Evolutionary conservation across 2,888 invertebrate species (phyloP), one percentile per base, ranked within the genome.

Genomic region (Eupelmus urozonus): DNA sequence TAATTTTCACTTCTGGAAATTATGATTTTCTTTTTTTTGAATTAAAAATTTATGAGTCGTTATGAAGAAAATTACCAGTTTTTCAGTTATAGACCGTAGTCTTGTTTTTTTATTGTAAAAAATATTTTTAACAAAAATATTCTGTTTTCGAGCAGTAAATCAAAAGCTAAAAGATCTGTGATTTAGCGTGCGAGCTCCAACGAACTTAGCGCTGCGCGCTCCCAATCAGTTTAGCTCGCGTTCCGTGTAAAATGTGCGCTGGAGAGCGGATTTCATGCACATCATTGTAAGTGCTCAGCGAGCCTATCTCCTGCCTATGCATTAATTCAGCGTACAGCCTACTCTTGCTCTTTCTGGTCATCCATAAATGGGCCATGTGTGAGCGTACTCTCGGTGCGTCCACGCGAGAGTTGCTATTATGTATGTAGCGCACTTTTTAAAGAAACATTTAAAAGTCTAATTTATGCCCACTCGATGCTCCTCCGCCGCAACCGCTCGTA

Each of bases 401-500:
- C 62, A 40, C 51, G 62, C 40, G 20, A 29, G 29, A 51, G 7
- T 27, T 49, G 65, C 49, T 25, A 18, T 13, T 65, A 49, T 51
- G 27, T 23, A 65, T 59, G 73, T 51, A 25, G 70, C 66, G 29
- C 57, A 57, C 16, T 76, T 67, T 67, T 63, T 55, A 53, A 59
- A 40, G 27, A 27, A 23, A 20, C 18, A 73, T 75, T 79, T 75
- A 79, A 79, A 79, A 81, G 69, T 77, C 81, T 73, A 81, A 74
- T 76, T 81, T 81, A 16, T 18, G 13, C 1, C 42, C 42, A 23
- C 23, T 75, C 3, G 69, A 60, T 7, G 25, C n/a, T n/a, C 66
- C 71, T 82, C 69, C 73, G 82, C 92, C 92, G 81, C 94, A 94
- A n/a, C 82, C 75, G 3, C 78, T 27, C 1, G 70, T 57, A 7